Evolutionary conservation across 2,797 vertebrate species (phyloP).

Genomic region (Tiaroga cobitis): DNA sequence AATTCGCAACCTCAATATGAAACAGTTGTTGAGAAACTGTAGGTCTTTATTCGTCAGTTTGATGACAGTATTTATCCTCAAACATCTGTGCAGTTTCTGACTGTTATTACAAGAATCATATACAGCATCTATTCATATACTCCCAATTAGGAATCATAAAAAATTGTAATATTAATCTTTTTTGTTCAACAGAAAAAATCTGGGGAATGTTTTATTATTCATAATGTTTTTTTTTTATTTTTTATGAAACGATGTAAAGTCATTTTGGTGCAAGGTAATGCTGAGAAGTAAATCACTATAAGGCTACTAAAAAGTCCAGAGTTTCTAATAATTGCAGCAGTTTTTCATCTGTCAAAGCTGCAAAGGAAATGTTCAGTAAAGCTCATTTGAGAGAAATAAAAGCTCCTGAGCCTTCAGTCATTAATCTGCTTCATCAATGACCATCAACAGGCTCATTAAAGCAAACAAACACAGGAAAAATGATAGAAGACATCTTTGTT

Average conservation of each 20-base stretch:
- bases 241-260: neutral
- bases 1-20: neutral
- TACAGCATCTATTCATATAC: too few species aligned
- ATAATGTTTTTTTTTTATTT: neutral
- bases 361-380: neutral
- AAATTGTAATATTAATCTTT: neutral
- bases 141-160: neutral
- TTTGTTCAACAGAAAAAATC: neutral
- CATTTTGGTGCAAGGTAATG: neutral
- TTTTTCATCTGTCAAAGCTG: neutral
- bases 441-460: neutral
- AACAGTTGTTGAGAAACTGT: neutral
- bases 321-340: neutral
- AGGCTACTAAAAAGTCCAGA: neutral
- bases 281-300: neutral
- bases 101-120: neutral
- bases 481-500: neutral
- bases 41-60: neutral
- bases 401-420: neutral
- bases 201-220: neutral
- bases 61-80: neutral
- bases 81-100: neutral
- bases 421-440: neutral
- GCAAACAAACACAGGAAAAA: neutral
- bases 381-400: neutral